A percentile compares a stretch with the other conserved stretches of the same genome.
Evolutionary conservation across 2,797 vertebrate species (phyloP).

Genomic region (Sebastolobus alascanus): DNA sequence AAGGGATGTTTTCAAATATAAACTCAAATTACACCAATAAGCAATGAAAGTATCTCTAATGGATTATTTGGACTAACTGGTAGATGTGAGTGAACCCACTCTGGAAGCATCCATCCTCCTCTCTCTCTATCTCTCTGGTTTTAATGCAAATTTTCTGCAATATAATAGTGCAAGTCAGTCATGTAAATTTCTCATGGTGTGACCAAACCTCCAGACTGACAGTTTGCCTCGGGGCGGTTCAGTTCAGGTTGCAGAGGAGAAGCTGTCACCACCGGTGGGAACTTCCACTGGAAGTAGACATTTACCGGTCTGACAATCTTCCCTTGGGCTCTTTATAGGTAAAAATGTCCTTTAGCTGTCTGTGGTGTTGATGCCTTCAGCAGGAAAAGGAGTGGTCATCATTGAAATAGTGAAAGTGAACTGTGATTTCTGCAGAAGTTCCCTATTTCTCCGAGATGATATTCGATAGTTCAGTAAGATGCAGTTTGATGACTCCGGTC

Average conservation of each 20-base stretch:
- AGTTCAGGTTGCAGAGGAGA: background rate
- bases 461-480: background rate
- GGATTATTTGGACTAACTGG: background rate
- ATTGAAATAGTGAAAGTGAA: background rate
- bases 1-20: background rate
- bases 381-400: background rate
- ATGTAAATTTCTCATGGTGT: too few relatives aligned
- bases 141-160: background rate
- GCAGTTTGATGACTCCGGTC: background rate
- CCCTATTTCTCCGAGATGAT: too few relatives aligned
- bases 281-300: background rate
- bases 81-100: background rate
- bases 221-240: background rate
- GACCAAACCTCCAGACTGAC: background rate
- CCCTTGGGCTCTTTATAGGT: too few relatives aligned
- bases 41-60: too few relatives aligned
- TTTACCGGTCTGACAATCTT: too few relatives aligned
- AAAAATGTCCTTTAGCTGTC: too few relatives aligned
- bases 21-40: background rate
- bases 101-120: background rate
- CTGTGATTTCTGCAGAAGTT: background rate
- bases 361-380: too few relatives aligned
- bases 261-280: background rate
- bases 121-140: background rate
- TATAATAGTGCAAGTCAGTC: background rate